Percentiles rank a stretch among this genome's conserved stretches.
Evolutionary conservation across 2,888 invertebrate genomes (phyloP).

Genomic region (Cancer borealis): DNA sequence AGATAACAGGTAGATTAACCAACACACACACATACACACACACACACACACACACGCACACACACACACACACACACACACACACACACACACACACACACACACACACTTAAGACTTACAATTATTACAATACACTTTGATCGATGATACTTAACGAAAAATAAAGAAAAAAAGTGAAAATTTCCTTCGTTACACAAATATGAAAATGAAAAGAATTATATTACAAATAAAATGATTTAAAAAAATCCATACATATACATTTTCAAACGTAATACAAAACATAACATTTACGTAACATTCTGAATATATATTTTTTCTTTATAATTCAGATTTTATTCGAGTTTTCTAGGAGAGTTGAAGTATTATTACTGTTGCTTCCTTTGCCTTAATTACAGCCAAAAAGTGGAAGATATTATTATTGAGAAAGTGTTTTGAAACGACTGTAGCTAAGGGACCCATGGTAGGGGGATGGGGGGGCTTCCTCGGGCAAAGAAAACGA

Average conservation of each 20-base stretch:
- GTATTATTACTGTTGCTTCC: background rate
- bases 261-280: background rate
- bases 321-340: background rate
- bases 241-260: background rate
- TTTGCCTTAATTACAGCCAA: slow-evolving; percentile 23
- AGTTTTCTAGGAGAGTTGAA: background rate
- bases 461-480: slow-evolving; percentile 8
- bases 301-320: background rate
- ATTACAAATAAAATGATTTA: background rate
- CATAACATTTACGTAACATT: background rate
- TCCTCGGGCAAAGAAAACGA: background rate
- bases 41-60: too few species aligned
- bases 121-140: too few species aligned
- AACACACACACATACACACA: too few species aligned
- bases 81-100: too few species aligned
- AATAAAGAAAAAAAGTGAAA: background rate
- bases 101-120: too few species aligned
- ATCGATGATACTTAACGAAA: too few species aligned
- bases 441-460: slow-evolving; percentile 38
- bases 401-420: slow-evolving; percentile 11
- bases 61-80: too few species aligned
- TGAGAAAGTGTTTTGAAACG: slow-evolving; percentile 16
- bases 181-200: background rate
- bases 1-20: too few species aligned
- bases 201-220: background rate